phyloP scores from a whole-genome alignment of 2,797 vertebrate species.

The Calcarius lapponicus region DNA sequence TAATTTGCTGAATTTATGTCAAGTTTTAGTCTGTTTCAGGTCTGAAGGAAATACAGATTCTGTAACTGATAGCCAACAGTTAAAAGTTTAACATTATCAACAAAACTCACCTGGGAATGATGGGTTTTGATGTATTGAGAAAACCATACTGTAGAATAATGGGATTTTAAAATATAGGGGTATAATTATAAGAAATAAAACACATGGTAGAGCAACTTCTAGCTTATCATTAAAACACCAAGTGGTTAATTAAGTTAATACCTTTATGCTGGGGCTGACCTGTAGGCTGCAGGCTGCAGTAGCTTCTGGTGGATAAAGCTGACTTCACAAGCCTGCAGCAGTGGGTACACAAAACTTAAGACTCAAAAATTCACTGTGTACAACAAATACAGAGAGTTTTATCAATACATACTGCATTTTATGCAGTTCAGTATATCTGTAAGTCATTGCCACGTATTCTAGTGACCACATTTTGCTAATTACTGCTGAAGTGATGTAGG shows the following conservation, averaged over 20 bases:
- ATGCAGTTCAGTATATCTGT: not conserved
- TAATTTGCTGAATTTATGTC: not conserved
- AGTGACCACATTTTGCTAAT: not conserved
- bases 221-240: not conserved
- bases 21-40: fast-evolving
- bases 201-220: not conserved
- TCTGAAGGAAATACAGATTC: not conserved
- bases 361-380: not conserved
- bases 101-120: not conserved
- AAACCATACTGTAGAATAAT: not conserved
- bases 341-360: not conserved
- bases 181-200: not conserved
- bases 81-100: not conserved
- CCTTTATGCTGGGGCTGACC: not conserved
- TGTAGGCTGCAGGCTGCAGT: not conserved
- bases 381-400: not conserved
- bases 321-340: not conserved
- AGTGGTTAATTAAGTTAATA: not conserved
- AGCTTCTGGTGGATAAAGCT: not conserved
- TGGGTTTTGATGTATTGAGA: not conserved
- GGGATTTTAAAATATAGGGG: not conserved
- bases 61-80: not conserved
- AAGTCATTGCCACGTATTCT: not conserved
- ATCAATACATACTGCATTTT: not conserved
- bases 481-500: not conserved